Base-by-base conservation (phyloP, 1,140 invertebrate species). In the Parasteatoda tepidariorum region DNA sequence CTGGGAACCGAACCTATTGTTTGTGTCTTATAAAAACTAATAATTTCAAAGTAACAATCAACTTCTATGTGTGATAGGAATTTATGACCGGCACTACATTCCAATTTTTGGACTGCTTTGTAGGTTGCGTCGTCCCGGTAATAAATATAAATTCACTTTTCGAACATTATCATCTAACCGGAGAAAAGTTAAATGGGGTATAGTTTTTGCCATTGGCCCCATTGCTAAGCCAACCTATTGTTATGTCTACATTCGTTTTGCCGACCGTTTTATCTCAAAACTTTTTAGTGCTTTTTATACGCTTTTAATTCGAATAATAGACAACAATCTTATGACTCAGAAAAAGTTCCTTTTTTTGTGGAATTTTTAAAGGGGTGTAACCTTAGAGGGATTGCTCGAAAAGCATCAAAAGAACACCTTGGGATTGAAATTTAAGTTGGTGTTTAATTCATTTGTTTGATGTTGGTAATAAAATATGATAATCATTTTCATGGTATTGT, bases 31-130 rank as follows among this genome's bases (percentile, higher is more conserved):
- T 79, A 79, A 79, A 79, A 67, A 30, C 28, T 68, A 79, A 67
- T 79, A 67, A 68, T 79, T 68, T 79, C 62, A 79, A 79, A 79
- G 76, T 79, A 79, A 79, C 76, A 79, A 79, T 79, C 64, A 41
- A 55, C 74, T 33, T 78, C 55, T 31, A 74, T 57, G 26, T 41
- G 62, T 33, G 74, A 76, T 64, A 7, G 59, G 31, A 68, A 79
- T 79, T 79, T 79, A 79, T 79, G 55, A 48, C 76, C 54, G 15
- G 15, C 38, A 57, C 74, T 41, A 66, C 9, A 59, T 66, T 78
- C 59, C 41, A 26, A 79, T 68, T 79, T 79, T 48, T 38, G 22
- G 15, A 59, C n/a, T 38, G 24, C 59, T 28, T 68, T 68, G 22
- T 33, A 48, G 67, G 57, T 22, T 22, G 30, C 33, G 30, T 61